phyloP scores from a whole-genome alignment of 92 coral and sea anemone species.

The Bergia puertoricense region DNA sequence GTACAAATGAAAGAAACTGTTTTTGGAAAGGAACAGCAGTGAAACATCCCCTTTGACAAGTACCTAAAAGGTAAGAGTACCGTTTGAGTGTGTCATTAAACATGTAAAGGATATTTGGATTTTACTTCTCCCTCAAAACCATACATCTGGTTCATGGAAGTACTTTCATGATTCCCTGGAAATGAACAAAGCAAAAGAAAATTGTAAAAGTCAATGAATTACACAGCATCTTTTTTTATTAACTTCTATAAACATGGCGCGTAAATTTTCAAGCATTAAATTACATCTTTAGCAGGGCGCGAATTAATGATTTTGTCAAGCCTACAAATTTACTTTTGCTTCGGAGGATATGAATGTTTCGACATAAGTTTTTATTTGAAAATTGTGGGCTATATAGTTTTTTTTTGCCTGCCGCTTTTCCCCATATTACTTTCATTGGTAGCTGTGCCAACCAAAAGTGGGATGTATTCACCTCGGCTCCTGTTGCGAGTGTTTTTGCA shows the following conservation, averaged over 20 bases:
- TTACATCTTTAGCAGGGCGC: neutral
- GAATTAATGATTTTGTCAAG: neutral
- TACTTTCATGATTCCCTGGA: slow-evolving; percentile 94
- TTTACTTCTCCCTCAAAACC: slow-evolving; percentile 99
- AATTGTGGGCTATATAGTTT: no score
- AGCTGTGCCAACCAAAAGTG: neutral
- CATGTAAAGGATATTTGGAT: slow-evolving; percentile 92
- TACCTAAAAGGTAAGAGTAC: neutral
- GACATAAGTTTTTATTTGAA: no score
- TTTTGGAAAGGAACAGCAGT: no score
- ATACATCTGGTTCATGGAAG: slow-evolving; percentile 99
- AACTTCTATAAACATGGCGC: neutral
- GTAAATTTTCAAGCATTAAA: neutral
- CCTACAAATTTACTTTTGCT: neutral
- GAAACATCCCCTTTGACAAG: neutral
- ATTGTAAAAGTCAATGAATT: neutral
- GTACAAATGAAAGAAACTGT: no score
- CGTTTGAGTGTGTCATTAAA: neutral
- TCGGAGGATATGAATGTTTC: no score
- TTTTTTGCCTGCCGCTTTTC: neutral
- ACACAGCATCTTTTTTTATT: neutral
- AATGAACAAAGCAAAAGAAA: neutral
- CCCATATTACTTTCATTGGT: no score
- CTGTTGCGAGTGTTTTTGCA: neutral
- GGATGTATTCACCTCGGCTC: neutral